These are phyloP conservation scores for Muricea muricata DNA, from an alignment of 92 coral and sea anemone species.

Conservation along the genomic window DNA sequence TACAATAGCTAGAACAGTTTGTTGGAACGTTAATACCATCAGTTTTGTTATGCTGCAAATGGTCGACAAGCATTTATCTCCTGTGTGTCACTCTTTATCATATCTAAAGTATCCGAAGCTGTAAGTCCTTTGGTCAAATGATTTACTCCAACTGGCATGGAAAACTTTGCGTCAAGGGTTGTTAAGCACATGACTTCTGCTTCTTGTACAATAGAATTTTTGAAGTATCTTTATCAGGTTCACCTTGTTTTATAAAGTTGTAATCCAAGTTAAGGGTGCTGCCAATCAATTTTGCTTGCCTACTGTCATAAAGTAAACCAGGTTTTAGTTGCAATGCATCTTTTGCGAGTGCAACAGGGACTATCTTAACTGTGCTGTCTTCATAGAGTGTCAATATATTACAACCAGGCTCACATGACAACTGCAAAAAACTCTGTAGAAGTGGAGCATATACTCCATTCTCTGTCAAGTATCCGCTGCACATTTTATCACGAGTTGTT, in stretches of 20 bases:
- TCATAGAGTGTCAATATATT: constrained; percentile 62
- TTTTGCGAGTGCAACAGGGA: constrained; percentile 72
- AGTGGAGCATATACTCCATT: constrained; percentile 56
- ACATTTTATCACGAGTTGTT: constrained; percentile 74
- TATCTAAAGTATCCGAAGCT: constrained; percentile 69
- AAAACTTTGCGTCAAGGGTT: constrained; percentile 70
- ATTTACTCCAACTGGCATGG: constrained; percentile 71
- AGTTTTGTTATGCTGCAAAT: constrained; percentile 65
- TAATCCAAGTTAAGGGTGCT: constrained; percentile 64
- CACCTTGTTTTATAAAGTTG: constrained; percentile 58
- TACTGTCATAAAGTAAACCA: constrained; percentile 72
- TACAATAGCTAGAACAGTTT: constrained; percentile 60
- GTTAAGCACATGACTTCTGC: constrained; percentile 76
- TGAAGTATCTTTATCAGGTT: constrained; percentile 66
- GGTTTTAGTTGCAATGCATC: constrained; percentile 69
- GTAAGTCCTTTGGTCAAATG: constrained; percentile 73
- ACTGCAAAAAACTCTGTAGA: constrained; percentile 63
- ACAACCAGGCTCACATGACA: constrained; percentile 62
- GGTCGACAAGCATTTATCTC: constrained; percentile 71
- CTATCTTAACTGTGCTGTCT: constrained; percentile 61
- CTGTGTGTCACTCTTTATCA: constrained; percentile 66
- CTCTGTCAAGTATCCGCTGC: constrained; percentile 65
- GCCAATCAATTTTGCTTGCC: constrained; percentile 63
- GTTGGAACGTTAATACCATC: constrained; percentile 50
- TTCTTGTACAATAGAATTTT: constrained; percentile 60